Percentiles rank a stretch among this genome's conserved stretches.
These are phyloP conservation scores for Nymphalis io DNA, from an alignment of 1,140 invertebrate genomes.

Conservation along the genomic window DNA sequence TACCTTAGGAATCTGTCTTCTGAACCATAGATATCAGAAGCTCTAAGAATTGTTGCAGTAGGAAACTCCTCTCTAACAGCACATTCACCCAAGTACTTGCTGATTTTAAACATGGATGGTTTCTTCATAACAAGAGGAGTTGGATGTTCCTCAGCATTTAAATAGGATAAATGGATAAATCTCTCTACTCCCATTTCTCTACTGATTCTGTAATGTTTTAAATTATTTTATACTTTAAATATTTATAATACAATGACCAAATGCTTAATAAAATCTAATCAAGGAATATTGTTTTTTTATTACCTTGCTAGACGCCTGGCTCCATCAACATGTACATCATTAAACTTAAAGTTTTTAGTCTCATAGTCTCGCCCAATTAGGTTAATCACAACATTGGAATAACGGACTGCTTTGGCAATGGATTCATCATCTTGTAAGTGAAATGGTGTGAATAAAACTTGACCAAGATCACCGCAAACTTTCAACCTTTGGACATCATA, in stretches of 20 bases:
- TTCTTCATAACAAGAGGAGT: slow-evolving; percentile 82
- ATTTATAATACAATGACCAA: not conserved
- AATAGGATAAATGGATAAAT: slow-evolving; percentile 91
- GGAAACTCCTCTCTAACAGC: slow-evolving; percentile 97
- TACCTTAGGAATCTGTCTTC: slow-evolving; percentile 92
- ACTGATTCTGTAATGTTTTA: slow-evolving; percentile 81
- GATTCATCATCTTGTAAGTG: slow-evolving; percentile 93
- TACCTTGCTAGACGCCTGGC: slow-evolving; percentile 86
- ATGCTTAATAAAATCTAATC: not conserved
- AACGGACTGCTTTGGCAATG: slow-evolving; percentile 92
- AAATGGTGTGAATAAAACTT: slow-evolving; percentile 95
- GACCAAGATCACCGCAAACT: slow-evolving; percentile 96
- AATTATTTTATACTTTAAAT: not conserved
- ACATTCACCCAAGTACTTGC: slow-evolving; percentile 91
- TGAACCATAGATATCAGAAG: slow-evolving; percentile 94
- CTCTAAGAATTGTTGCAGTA: slow-evolving; percentile 95
- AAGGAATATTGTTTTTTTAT: not conserved
- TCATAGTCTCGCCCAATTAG: slow-evolving; percentile 95
- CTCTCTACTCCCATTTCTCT: slow-evolving; percentile 90
- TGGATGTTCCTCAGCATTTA: slow-evolving; percentile 87
- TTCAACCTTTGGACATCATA: slow-evolving; percentile 90
- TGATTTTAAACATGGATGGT: slow-evolving; percentile 86
- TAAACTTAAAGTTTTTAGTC: slow-evolving; percentile 92
- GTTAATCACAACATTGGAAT: slow-evolving; percentile 99
- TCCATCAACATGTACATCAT: slow-evolving; percentile 90